Percentiles rank a stretch among this genome's conserved stretches.
Conservation (phyloP, 2,797 vertebrate genomes). For the Hirundo rustica region DNA sequence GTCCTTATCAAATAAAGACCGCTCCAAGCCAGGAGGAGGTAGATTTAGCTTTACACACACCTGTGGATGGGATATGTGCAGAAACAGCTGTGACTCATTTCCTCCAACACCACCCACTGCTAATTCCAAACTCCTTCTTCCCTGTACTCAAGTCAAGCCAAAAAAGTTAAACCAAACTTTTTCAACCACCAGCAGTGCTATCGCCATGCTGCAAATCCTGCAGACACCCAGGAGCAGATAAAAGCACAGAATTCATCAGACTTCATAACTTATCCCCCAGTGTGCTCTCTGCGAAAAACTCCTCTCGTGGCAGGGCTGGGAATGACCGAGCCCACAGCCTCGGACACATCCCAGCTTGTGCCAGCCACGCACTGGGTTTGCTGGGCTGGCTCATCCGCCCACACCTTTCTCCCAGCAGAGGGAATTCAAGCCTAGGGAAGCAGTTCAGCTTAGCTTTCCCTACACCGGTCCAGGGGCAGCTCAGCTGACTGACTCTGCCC, state of each 20-base stretch:
- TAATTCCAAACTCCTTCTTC: neutral
- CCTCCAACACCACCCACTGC: neutral
- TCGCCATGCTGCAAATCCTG: neutral
- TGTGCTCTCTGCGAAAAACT: neutral
- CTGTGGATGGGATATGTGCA: neutral
- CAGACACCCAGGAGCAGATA: neutral
- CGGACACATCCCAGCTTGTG: neutral
- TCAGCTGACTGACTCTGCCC: neutral
- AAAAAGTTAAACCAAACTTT: neutral
- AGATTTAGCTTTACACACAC: neutral
- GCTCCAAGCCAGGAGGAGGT: neutral
- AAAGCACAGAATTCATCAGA: neutral
- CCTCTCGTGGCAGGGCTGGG: fast-evolving
- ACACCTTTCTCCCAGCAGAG: neutral
- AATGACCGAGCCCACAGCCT: fast-evolving
- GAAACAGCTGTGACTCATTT: neutral
- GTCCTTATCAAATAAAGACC: neutral
- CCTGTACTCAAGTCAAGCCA: neutral
- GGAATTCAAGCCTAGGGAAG: neutral
- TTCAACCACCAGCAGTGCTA: neutral
- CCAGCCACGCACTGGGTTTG: neutral
- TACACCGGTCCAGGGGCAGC: neutral
- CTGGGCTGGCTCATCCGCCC: neutral
- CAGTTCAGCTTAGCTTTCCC: neutral
- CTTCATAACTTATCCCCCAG: fast-evolving